phyloP scores from a whole-genome alignment of 2,888 invertebrate genomes.

The Liodrosophila aerea region DNA sequence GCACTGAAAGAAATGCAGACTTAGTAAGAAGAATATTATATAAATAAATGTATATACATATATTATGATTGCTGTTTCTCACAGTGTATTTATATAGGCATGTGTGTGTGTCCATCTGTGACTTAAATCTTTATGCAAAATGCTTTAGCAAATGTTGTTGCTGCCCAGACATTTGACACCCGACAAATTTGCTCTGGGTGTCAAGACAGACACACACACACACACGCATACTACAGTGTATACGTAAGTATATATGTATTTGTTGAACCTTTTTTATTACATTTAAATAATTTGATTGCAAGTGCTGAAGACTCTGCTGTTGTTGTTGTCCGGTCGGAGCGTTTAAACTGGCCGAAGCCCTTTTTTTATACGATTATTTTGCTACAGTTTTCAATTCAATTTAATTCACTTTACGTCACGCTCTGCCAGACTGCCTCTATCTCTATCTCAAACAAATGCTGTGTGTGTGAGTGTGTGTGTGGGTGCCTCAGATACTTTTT shows the following conservation, averaged over 20 bases:
- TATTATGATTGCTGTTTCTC: slow-evolving; percentile 1
- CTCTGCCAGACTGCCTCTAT: slow-evolving; percentile 1
- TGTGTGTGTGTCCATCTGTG: slow-evolving; percentile 18
- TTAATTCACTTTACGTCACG: slow-evolving; percentile 66
- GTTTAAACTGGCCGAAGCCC: slow-evolving; percentile 60
- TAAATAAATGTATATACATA: not conserved
- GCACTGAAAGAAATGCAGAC: too few species aligned
- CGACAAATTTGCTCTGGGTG: slow-evolving; percentile 12
- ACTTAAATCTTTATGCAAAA: slow-evolving; percentile 58
- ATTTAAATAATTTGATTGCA: slow-evolving; percentile 76
- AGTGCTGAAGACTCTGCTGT: slow-evolving; percentile 41
- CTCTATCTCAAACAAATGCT: not conserved
- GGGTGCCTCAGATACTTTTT: slow-evolving; percentile 58
- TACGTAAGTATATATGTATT: slow-evolving; percentile 21
- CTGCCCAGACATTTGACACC: slow-evolving; percentile 54
- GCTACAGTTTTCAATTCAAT: slow-evolving; percentile 74
- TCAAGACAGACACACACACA: slow-evolving; percentile 11
- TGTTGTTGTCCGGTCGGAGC: slow-evolving; percentile 48
- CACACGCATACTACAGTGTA: too few species aligned
- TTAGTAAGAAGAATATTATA: too few species aligned
- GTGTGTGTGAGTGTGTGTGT: slow-evolving; percentile 25
- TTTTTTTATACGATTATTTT: slow-evolving; percentile 48
- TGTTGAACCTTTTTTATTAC: slow-evolving; percentile 70
- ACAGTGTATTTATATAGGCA: slow-evolving; percentile 1
- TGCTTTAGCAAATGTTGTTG: slow-evolving; percentile 44